Conservation (phyloP, 2,113 vertebrate genomes). For the Spilogale gracilis region DNA sequence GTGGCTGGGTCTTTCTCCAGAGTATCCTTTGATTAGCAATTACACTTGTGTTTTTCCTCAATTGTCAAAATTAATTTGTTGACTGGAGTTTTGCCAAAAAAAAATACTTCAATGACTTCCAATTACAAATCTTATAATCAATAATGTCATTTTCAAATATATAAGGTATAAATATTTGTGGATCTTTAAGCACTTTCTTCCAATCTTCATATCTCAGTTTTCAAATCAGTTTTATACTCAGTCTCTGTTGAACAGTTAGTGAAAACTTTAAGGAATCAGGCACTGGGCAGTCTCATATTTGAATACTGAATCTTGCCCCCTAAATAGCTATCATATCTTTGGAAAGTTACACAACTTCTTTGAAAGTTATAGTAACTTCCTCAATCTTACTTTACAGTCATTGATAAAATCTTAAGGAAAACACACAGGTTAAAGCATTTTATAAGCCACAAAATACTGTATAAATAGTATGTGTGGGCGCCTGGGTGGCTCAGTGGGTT, state of each 20-base stretch:
- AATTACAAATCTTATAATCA: background rate
- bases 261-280: background rate
- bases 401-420: slow-evolving; percentile 19
- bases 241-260: background rate
- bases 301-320: background rate
- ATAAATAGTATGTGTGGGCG: background rate
- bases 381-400: background rate
- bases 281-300: background rate
- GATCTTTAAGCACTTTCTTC: background rate
- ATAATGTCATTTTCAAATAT: background rate
- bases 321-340: background rate
- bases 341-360: background rate
- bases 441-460: background rate
- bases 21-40: slow-evolving; percentile 37
- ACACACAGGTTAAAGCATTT: background rate
- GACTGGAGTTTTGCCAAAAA: background rate
- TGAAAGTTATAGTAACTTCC: background rate
- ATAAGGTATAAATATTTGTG: background rate
- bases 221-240: background rate
- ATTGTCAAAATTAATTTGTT: slow-evolving; percentile 55
- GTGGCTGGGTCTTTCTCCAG: background rate
- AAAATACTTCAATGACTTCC: background rate
- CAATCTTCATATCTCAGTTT: background rate
- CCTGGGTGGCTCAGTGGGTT: too few species aligned
- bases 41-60: background rate